Evolutionary conservation across 1,140 invertebrate genomes (phyloP).

Genomic region (Lasioglossum albipes): DNA sequence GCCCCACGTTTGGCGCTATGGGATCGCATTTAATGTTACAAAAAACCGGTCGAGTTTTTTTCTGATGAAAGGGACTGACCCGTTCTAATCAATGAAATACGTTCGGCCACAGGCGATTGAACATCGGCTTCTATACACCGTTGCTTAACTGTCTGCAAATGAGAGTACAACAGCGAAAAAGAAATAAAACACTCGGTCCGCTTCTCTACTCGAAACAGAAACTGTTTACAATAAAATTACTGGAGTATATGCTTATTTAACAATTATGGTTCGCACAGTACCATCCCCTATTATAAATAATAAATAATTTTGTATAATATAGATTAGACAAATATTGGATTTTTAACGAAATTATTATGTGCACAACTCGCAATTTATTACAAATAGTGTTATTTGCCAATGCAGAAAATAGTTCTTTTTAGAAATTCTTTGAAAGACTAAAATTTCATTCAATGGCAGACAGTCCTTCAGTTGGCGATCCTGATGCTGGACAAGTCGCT

Average conservation of each 20-base stretch:
- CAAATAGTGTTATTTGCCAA: no score
- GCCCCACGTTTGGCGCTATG: conserved; percentile 11
- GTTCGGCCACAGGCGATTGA: conserved; percentile 23
- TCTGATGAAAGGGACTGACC: conserved; percentile 19
- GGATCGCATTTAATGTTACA: conserved; percentile 35
- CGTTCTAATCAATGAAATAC: conserved; percentile 45
- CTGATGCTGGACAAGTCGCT: no score
- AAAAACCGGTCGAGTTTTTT: conserved; percentile 7
- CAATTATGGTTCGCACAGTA: no score
- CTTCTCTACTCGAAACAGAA: neutral
- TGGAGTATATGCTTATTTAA: no score
- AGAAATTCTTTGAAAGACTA: no score
- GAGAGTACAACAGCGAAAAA: neutral
- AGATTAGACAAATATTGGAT: no score
- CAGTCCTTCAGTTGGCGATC: no score
- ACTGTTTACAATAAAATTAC: neutral
- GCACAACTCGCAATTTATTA: neutral
- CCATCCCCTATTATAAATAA: no score
- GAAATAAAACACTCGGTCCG: neutral
- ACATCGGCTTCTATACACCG: conserved; percentile 2
- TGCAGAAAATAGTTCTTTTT: no score
- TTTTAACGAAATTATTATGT: no score
- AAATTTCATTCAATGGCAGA: no score
- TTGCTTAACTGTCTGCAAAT: conserved; percentile 1
- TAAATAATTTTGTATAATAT: no score